Evolutionary conservation across 2,797 vertebrate species (phyloP).

Genomic region (Triplophysa yarkandensis): DNA sequence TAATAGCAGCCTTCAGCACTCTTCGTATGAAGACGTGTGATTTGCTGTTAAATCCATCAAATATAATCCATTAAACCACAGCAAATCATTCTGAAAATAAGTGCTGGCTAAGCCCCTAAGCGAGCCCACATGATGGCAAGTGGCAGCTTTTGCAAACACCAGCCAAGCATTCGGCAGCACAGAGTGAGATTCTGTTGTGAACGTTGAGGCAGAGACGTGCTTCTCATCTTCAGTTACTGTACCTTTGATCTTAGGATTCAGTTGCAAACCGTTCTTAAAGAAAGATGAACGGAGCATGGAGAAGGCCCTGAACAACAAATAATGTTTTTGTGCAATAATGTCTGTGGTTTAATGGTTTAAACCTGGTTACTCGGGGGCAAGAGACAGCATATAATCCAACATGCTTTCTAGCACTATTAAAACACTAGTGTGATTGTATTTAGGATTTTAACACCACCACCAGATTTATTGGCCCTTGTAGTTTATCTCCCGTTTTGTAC

Average conservation of each 20-base stretch:
- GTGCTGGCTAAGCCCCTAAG: neutral
- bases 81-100: neutral
- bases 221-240: neutral
- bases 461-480: constrained; percentile 7
- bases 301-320: neutral
- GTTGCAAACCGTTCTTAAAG: constrained; percentile 7
- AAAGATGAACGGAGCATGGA: neutral
- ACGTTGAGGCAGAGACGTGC: constrained; percentile 7
- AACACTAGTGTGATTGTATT: neutral
- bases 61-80: neutral
- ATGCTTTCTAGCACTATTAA: constrained; percentile 6
- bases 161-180: constrained; percentile 3
- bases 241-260: neutral
- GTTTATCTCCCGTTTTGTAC: neutral
- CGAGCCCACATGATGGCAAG: constrained; percentile 2
- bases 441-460: constrained; percentile 11
- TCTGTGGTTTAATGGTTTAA: neutral
- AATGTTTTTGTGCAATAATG: too few relatives aligned
- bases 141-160: neutral
- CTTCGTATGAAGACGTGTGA: neutral
- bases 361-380: neutral
- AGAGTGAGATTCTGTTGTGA: neutral
- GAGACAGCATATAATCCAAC: neutral
- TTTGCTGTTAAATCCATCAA: neutral
- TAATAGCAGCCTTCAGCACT: neutral